These are phyloP conservation scores for Pygoscelis adeliae DNA, from an alignment of 2,113 vertebrate species.

Conservation along the genomic window DNA sequence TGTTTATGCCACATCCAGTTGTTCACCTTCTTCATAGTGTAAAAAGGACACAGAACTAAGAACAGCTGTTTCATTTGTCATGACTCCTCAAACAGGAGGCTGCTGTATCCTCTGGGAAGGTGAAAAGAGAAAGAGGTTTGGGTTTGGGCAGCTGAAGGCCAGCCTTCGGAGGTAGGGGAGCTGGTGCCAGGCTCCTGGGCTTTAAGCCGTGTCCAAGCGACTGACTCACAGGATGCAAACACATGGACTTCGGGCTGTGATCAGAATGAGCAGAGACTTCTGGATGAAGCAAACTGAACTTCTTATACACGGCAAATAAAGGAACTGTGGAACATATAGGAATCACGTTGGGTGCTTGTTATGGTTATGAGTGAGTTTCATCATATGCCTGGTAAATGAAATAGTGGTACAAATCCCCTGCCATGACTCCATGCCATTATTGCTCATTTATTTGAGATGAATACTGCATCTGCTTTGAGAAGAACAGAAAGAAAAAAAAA, in stretches of 20 bases:
- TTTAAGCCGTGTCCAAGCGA: background rate
- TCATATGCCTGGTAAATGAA: background rate
- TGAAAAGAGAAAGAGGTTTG: background rate
- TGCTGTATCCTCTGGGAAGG: background rate
- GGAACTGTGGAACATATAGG: accelerated
- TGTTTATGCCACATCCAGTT: background rate
- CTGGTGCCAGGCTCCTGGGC: background rate
- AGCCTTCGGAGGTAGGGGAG: background rate
- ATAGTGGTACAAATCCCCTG: background rate
- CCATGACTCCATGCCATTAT: background rate
- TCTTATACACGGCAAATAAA: accelerated
- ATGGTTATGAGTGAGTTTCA: background rate
- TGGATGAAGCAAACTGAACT: background rate
- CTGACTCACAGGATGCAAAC: background rate
- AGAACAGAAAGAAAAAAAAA: too few species aligned
- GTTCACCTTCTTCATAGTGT: background rate
- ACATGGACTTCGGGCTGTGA: accelerated
- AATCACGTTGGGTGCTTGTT: accelerated
- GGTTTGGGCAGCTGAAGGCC: background rate
- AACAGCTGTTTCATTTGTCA: background rate
- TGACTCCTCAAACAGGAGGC: background rate
- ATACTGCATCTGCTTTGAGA: background rate
- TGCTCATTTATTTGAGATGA: background rate
- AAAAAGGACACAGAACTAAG: background rate
- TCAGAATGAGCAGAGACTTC: background rate